Evolutionary conservation across 2,797 vertebrate species (phyloP).

Genomic region (Clarias platycephalus): DNA sequence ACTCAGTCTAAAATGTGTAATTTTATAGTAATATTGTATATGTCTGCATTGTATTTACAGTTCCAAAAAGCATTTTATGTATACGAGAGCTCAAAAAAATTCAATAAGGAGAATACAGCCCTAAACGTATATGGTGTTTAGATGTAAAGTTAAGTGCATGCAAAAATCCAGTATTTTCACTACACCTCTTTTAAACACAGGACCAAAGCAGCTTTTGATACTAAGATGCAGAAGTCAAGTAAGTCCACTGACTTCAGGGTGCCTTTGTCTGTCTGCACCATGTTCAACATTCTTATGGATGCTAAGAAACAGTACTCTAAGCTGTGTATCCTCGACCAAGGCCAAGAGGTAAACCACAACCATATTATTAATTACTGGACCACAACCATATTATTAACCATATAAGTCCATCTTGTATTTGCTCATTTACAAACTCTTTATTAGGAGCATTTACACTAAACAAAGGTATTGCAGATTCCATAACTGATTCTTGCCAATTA

Average conservation of each 20-base stretch:
- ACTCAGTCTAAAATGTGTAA: background rate
- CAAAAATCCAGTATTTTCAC: slow-evolving; percentile 23
- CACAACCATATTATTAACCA: background rate
- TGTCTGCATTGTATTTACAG: too few relatives aligned
- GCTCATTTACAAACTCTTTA: background rate
- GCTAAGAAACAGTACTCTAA: slow-evolving; percentile 92
- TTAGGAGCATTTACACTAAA: background rate
- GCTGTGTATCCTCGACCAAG: slow-evolving; percentile 88
- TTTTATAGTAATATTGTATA: too few relatives aligned
- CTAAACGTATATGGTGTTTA: background rate
- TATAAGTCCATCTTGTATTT: background rate
- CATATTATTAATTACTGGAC: background rate
- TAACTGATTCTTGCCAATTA: background rate
- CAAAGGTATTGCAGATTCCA: background rate
- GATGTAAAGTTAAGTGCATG: background rate
- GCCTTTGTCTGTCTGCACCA: slow-evolving; percentile 86
- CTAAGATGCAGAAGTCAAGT: slow-evolving; percentile 86
- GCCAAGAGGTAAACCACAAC: slow-evolving; percentile 82
- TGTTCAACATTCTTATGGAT: slow-evolving; percentile 93
- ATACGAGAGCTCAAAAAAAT: too few relatives aligned
- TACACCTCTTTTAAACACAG: slow-evolving; percentile 66
- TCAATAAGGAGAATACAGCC: too few relatives aligned
- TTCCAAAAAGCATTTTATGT: too few relatives aligned
- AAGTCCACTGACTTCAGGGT: slow-evolving; percentile 86
- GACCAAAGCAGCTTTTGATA: slow-evolving; percentile 91